phyloP scores from a whole-genome alignment of 2,113 vertebrate species.

The Cricetomys ansorgei region DNA sequence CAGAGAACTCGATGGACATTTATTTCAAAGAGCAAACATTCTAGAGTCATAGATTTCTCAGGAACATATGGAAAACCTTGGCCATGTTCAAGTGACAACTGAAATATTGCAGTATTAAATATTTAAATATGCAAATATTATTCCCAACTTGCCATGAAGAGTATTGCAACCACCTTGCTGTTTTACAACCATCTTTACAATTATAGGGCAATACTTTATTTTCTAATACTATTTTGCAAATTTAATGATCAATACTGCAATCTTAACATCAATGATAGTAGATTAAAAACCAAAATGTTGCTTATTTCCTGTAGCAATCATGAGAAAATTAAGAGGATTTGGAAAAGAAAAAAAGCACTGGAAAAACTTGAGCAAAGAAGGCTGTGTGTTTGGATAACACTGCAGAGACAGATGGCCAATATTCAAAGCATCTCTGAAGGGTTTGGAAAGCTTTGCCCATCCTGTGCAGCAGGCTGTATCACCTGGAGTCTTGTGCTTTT shows the following conservation, averaged over 20 bases:
- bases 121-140: neutral
- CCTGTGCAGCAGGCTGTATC: neutral
- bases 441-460: neutral
- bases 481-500: conserved; percentile 21
- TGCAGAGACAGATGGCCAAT: conserved; percentile 21
- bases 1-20: neutral
- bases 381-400: conserved; percentile 26
- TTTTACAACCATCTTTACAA: neutral
- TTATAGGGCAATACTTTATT: neutral
- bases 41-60: neutral
- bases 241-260: conserved; percentile 63
- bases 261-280: conserved; percentile 51
- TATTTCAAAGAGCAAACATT: neutral
- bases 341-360: conserved; percentile 31
- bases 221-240: neutral
- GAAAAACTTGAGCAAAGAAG: conserved; percentile 43
- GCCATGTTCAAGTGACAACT: neutral
- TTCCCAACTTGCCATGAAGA: neutral
- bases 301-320: conserved; percentile 45
- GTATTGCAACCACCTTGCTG: neutral
- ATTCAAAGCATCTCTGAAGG: conserved; percentile 9
- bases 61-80: neutral
- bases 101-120: neutral
- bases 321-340: conserved; percentile 17
- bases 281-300: conserved; percentile 54